Evolutionary conservation across 1,140 invertebrate species (phyloP).

Genomic region (Drosophila aff.): DNA sequence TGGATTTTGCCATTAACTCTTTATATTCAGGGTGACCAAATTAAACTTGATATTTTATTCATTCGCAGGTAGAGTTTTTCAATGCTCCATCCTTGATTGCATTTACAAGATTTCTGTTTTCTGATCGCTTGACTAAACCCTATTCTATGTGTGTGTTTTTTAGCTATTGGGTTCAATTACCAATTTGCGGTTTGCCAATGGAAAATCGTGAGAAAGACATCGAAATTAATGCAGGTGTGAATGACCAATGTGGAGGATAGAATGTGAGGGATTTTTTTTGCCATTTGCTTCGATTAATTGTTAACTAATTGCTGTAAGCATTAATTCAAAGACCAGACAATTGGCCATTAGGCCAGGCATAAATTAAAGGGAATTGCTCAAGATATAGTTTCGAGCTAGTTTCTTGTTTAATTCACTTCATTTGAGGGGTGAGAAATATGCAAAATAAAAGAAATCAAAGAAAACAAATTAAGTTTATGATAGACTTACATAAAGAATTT

Average conservation of each 20-base stretch:
- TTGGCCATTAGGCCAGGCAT: constrained; percentile 7
- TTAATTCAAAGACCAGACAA: constrained; percentile 18
- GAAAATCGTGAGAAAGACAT: constrained; percentile 52
- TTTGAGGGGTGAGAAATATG: background rate
- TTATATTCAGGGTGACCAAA: constrained; percentile 50
- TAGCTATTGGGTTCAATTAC: constrained; percentile 56
- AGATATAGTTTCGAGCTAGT: constrained; percentile 2
- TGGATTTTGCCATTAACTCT: constrained; percentile 18
- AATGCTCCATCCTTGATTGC: constrained; percentile 73
- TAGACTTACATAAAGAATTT: no score
- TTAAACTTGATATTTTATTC: constrained; percentile 53
- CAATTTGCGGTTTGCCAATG: constrained; percentile 62
- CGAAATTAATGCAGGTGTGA: constrained; percentile 57
- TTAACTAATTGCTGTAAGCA: constrained; percentile 21
- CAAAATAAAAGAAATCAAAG: no score
- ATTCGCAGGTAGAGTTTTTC: constrained; percentile 39
- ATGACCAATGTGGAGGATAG: constrained; percentile 72
- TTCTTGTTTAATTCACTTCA: background rate
- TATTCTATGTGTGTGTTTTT: constrained; percentile 26
- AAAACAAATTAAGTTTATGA: background rate
- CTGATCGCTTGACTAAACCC: constrained; percentile 72
- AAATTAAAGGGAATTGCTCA: constrained; percentile 15
- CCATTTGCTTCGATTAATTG: constrained; percentile 32
- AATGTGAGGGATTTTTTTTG: constrained; percentile 41
- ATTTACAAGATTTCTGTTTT: constrained; percentile 76